These are phyloP conservation scores for Chironomus tentans DNA, from an alignment of 2,888 invertebrate species.

Conservation along the genomic window DNA sequence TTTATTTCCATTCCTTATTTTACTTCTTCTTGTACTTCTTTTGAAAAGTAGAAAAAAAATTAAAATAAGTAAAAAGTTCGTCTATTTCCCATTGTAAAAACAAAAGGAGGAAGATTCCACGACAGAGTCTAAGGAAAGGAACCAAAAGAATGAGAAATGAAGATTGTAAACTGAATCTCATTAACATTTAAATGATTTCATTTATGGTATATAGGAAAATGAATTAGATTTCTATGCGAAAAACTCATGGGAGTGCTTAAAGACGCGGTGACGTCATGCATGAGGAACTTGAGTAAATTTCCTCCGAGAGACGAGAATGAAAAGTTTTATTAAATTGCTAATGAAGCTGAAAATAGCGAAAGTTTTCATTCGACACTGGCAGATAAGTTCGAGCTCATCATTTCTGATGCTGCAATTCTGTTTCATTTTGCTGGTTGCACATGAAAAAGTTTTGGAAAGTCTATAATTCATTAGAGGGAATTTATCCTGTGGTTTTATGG, in stretches of 20 bases:
- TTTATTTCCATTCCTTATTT: conserved; percentile 1
- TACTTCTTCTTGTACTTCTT: no score
- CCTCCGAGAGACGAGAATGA: neutral
- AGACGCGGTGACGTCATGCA: neutral
- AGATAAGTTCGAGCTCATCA: neutral
- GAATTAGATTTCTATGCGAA: neutral
- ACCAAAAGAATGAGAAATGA: neutral
- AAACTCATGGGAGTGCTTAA: neutral
- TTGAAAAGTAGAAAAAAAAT: no score
- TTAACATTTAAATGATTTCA: conserved; percentile 23
- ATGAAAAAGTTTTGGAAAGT: no score
- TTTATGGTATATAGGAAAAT: neutral
- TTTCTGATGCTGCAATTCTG: no score
- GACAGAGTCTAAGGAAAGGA: no score
- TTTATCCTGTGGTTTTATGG: no score
- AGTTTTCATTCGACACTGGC: neutral
- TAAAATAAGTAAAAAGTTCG: no score
- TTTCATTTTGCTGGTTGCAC: no score
- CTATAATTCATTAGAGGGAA: no score
- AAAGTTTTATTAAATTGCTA: conserved; percentile 1
- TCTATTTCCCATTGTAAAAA: no score
- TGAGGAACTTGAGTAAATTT: neutral
- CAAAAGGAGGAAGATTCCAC: neutral
- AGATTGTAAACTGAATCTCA: neutral
- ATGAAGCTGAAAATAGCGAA: conserved; percentile 19